Evolutionary conservation across 37 sponge, comb jelly and placozoan genomes (phyloP).

Genomic region (Tethya wilhelma): DNA sequence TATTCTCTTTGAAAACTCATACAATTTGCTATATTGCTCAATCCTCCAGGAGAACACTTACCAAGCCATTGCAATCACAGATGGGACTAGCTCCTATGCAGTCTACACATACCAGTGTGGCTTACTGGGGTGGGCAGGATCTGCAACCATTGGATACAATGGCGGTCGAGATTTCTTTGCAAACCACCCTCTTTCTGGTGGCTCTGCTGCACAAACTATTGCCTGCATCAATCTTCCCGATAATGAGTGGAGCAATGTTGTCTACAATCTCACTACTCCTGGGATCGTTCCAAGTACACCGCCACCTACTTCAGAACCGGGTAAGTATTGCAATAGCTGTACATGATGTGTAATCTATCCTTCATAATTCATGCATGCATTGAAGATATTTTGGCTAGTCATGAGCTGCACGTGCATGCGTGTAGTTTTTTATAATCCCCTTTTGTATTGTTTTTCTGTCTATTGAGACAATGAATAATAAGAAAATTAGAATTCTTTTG

Average conservation of each 20-base stretch:
- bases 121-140: conserved; percentile 30
- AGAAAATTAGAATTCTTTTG: too few species aligned
- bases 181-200: conserved; percentile 3
- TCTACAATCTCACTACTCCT: conserved; percentile 12
- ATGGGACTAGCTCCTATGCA: conserved; percentile 26
- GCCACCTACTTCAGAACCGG: not conserved
- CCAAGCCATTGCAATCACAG: conserved; percentile 43
- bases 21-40: not conserved
- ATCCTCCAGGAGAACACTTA: conserved; percentile 23
- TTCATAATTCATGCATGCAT: too few species aligned
- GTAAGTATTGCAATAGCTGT: not conserved
- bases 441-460: too few species aligned
- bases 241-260: not conserved
- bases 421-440: too few species aligned
- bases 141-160: conserved; percentile 29
- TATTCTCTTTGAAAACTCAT: too few species aligned
- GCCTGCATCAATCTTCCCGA: not conserved
- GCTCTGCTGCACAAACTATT: not conserved
- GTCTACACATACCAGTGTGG: conserved; percentile 47
- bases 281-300: not conserved
- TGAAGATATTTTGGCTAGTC: not conserved
- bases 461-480: too few species aligned
- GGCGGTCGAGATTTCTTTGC: not conserved
- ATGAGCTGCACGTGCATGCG: too few species aligned
- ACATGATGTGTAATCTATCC: not conserved